Conservation (phyloP, 2,888 invertebrate genomes). For the Mechanitis messenoides region DNA sequence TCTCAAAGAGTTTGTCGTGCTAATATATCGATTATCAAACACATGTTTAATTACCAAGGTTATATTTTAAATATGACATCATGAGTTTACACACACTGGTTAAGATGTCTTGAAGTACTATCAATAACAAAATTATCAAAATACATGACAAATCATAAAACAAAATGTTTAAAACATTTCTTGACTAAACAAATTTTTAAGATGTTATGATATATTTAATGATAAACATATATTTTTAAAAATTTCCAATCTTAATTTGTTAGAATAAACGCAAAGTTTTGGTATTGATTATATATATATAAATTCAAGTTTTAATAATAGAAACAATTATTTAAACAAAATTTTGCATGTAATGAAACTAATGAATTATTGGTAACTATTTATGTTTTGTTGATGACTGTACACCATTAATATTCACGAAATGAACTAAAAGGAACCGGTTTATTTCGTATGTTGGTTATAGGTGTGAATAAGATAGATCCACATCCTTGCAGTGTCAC, state of each 20-base stretch:
- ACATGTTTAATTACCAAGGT: constrained; percentile 20
- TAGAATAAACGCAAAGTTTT: too few relatives aligned
- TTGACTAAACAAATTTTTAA: too few relatives aligned
- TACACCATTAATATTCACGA: constrained; percentile 19
- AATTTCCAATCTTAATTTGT: too few relatives aligned
- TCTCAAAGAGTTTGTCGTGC: constrained; percentile 13
- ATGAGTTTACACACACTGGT: constrained; percentile 13
- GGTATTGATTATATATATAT: too few relatives aligned
- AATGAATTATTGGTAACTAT: too few relatives aligned
- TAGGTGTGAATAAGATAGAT: constrained; percentile 9
- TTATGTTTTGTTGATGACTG: constrained; percentile 9
- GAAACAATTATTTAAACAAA: too few relatives aligned
- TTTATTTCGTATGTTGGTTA: constrained; percentile 13
- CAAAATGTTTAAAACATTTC: too few relatives aligned
- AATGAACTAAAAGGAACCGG: constrained; percentile 15
- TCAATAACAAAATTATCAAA: background rate
- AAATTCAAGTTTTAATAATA: too few relatives aligned
- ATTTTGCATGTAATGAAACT: too few relatives aligned
- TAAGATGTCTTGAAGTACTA: constrained; percentile 10
- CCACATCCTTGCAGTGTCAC: background rate
- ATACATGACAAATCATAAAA: too few relatives aligned
- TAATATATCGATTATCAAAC: constrained; percentile 14
- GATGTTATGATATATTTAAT: too few relatives aligned
- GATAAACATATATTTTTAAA: too few relatives aligned
- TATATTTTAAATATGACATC: constrained; percentile 20